Conservation (phyloP, 2,113 vertebrate genomes). For the Plectropomus leopardus region DNA sequence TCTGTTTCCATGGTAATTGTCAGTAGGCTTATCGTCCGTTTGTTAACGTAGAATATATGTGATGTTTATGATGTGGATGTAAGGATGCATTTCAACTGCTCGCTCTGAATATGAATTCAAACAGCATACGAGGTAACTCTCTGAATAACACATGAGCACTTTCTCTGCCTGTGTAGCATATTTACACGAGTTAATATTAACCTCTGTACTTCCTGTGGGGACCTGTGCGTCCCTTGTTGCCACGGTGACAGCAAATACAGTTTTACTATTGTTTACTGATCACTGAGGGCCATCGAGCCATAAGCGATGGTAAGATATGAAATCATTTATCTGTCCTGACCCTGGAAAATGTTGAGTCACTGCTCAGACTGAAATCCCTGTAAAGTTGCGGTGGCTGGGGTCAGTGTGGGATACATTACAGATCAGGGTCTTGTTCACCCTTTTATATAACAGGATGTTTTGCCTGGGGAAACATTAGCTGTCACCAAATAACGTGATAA, state of each 20-base stretch:
- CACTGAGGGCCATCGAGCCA: conserved; percentile 1
- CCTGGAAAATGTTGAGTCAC: conserved; percentile 25
- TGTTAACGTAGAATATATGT: conserved; percentile 40
- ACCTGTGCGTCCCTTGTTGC: conserved; percentile 49
- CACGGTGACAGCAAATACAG: conserved; percentile 56
- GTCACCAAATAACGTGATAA: background rate
- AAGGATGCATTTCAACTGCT: background rate
- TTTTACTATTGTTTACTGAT: conserved; percentile 67
- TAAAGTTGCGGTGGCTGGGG: background rate
- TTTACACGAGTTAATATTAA: conserved; percentile 76
- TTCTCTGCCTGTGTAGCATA: conserved; percentile 1
- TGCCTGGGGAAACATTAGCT: background rate
- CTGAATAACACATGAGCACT: background rate
- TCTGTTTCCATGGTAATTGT: conserved; percentile 71
- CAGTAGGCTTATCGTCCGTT: conserved; percentile 29
- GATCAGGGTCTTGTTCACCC: background rate
- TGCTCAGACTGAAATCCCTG: background rate
- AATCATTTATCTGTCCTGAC: conserved; percentile 27
- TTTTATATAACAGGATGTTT: background rate
- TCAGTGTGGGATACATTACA: background rate
- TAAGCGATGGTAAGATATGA: conserved; percentile 22
- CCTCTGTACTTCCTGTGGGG: conserved; percentile 39
- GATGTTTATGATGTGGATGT: conserved; percentile 17
- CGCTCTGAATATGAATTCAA: background rate
- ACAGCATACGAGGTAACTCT: background rate